phyloP scores from a whole-genome alignment of 2,888 invertebrate genomes.

The Pollenia amentaria region DNA sequence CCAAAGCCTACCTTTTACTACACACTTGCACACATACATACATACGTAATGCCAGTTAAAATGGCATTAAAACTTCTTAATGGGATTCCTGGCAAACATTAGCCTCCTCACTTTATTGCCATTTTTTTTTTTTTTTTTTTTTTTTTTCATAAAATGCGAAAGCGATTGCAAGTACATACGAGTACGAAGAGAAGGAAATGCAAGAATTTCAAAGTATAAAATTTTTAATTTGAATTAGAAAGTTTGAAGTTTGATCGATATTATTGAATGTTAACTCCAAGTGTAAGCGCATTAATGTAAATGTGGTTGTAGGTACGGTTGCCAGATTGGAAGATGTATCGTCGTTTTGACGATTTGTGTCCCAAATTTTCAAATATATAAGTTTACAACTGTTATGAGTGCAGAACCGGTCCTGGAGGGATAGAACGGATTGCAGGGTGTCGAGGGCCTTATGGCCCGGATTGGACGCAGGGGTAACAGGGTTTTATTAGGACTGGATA shows the following conservation, averaged over 20 bases:
- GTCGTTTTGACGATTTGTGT: no score
- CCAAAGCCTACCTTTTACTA: neutral
- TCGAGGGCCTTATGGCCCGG: no score
- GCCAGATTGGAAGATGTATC: no score
- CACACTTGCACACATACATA: neutral
- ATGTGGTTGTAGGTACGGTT: neutral
- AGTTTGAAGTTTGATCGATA: constrained; percentile 84
- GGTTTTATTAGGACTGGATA: no score
- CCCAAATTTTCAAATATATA: no score
- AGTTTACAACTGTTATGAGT: no score
- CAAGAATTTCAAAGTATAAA: constrained; percentile 54
- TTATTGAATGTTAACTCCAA: constrained; percentile 73
- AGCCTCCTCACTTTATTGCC: constrained; percentile 46
- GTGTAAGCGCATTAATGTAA: neutral
- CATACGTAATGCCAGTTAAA: neutral
- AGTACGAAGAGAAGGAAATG: constrained; percentile 34
- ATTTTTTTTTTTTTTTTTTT: neutral
- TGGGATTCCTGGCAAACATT: constrained; percentile 36
- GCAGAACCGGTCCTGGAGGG: no score
- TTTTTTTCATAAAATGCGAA: neutral
- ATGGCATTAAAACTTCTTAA: constrained; percentile 53
- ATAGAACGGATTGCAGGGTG: no score
- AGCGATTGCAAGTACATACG: constrained; percentile 1
- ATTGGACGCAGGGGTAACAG: no score
- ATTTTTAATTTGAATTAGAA: constrained; percentile 77